Conservation (phyloP, 2,113 vertebrate species). For the Heterochromis multidens region DNA sequence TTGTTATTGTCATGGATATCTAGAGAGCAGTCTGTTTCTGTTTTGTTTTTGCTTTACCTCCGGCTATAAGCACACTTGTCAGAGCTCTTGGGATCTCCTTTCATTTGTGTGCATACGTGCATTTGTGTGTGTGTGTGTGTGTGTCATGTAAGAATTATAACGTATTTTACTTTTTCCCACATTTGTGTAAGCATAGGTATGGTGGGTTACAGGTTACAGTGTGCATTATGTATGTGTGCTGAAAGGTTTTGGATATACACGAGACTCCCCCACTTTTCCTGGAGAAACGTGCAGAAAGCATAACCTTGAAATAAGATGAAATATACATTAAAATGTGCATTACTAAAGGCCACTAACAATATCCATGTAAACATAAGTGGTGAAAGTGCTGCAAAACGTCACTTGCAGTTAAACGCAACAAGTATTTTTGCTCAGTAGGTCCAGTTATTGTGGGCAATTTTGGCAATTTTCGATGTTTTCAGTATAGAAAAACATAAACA, state of each 20-base stretch:
- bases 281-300: not conserved
- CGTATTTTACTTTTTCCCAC: not conserved
- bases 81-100: slow-evolving; percentile 39
- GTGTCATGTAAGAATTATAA: not conserved
- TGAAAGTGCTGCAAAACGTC: not conserved
- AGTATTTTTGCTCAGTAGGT: not conserved
- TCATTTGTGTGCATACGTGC: not conserved
- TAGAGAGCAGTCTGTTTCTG: slow-evolving; percentile 41
- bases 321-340: slow-evolving; percentile 13
- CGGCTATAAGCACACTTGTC: slow-evolving; percentile 60
- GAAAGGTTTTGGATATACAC: not conserved
- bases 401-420: not conserved
- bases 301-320: not conserved
- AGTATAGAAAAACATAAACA: not conserved
- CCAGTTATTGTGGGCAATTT: not conserved
- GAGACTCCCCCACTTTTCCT: slow-evolving; percentile 19
- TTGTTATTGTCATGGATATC: slow-evolving; percentile 70
- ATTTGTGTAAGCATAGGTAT: not conserved
- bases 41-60: slow-evolving; percentile 56
- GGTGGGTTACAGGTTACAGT: slow-evolving; percentile 2
- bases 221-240: not conserved
- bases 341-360: not conserved
- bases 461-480: not conserved
- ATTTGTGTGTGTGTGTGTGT: not conserved
- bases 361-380: not conserved